These are phyloP conservation scores for Epistrophe eligans DNA, from an alignment of 2,888 invertebrate genomes.

Conservation along the genomic window DNA sequence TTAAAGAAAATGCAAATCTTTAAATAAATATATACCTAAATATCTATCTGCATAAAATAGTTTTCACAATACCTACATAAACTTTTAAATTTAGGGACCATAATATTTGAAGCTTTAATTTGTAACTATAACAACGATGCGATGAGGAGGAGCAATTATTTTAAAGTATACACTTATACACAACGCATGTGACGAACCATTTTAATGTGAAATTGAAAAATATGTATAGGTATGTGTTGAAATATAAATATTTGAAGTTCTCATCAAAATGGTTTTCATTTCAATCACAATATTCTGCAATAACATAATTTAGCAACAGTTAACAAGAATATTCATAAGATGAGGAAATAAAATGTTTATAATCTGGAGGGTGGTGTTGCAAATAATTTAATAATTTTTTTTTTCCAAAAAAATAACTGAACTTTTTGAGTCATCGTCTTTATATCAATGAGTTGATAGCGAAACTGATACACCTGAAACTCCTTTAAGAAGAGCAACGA, in stretches of 20 bases:
- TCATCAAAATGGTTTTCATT: conserved; percentile 54
- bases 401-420: too few species aligned
- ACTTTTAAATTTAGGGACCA: background rate
- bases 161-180: background rate
- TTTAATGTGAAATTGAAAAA: conserved; percentile 11
- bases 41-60: background rate
- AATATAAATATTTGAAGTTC: conserved; percentile 64
- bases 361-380: background rate
- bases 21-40: too few species aligned
- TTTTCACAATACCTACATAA: background rate
- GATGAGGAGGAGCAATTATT: conserved; percentile 4
- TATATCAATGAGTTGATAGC: too few species aligned
- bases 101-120: background rate
- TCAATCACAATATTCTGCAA: conserved; percentile 47
- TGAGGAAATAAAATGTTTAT: conserved; percentile 2
- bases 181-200: background rate
- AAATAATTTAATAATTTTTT: background rate
- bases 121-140: background rate
- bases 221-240: background rate
- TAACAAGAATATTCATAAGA: conserved; percentile 14
- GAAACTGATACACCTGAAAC: too few species aligned
- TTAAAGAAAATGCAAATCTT: too few species aligned
- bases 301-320: conserved; percentile 29
- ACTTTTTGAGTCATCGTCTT: too few species aligned
- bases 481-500: too few species aligned